These are phyloP conservation scores for Hydropotes inermis DNA, from an alignment of 2,113 vertebrate genomes.

Conservation along the genomic window DNA sequence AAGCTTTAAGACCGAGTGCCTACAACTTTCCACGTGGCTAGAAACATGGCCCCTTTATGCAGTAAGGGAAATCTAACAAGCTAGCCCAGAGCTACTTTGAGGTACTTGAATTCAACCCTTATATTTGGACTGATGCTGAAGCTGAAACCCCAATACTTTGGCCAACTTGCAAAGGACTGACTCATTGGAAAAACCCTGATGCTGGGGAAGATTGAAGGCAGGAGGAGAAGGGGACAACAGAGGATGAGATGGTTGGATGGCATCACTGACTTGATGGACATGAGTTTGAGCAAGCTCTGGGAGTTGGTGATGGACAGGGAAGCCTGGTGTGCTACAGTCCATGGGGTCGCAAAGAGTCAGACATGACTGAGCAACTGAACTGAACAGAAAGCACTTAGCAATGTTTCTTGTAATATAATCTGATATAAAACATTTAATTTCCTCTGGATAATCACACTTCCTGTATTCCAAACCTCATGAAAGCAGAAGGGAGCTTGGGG, in stretches of 20 bases:
- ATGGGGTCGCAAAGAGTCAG: neutral
- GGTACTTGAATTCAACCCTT: neutral
- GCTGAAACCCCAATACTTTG: neutral
- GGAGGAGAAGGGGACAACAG: neutral
- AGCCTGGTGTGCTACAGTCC: neutral
- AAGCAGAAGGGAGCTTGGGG: neutral
- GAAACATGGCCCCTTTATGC: neutral
- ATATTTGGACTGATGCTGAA: neutral
- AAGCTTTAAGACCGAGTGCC: neutral
- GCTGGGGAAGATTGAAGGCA: neutral
- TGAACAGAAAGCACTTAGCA: constrained; percentile 52
- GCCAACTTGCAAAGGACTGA: neutral
- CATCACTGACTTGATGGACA: neutral
- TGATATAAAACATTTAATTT: constrained; percentile 79
- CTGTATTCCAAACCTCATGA: constrained; percentile 29
- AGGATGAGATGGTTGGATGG: neutral
- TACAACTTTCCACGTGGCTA: neutral
- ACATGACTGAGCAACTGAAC: neutral
- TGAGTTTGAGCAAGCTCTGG: neutral
- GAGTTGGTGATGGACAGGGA: neutral
- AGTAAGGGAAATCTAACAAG: neutral
- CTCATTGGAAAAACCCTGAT: neutral
- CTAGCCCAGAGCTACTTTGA: neutral
- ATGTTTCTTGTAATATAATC: constrained; percentile 77
- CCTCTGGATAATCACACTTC: constrained; percentile 25